Evolutionary conservation across 2,888 invertebrate species (phyloP), one percentile per base, ranked within the genome.

Genomic region (Tiliacea citrago): DNA sequence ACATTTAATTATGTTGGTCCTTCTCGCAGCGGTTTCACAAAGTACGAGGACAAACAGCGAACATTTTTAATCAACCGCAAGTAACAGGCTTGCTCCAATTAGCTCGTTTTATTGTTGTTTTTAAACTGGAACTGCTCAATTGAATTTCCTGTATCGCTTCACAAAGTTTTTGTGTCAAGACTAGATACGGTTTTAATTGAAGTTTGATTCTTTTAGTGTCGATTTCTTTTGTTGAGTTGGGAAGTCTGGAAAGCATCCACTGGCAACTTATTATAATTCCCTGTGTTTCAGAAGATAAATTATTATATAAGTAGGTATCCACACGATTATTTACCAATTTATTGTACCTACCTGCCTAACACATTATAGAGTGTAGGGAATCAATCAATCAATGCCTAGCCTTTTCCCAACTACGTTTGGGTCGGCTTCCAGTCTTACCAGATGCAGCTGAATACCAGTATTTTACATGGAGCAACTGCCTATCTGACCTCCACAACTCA

Each of bases 1-100:
- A 77, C 88, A 88, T 91, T 92, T 92, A 92, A 92, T 92, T 91
- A 90, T 85, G 84, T 86, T 77, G 81, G 82, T 82, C 75, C 70
- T 80, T 76, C 69, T 67, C 18, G 49, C 70, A n/a, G 70, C 49
- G 67, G 75, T 63, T 82, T 79, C 73, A 77, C 84, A 88, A 92
- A 91, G 88, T 91, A 90, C 77, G 72, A 77, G 79, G 68, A 81
- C 90, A 90, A 91, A 90, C 91, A 89, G 75, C 77, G 83, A 90
- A 90, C 89, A 89, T 91, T 92, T 92, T 92, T 90, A 93, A 86
- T 84, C 80, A 82, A 66, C 55, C 61, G 53, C 67, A 69, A 74
- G 79, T 73, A 89, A 74, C 47, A n/a, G 60, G 42, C 57, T n/a
- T 62, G 73, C n/a, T 66, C 47, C 77, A 73, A 81, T 84, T 81